Conservation (phyloP, 2,888 invertebrate genomes). For the Syrphus vitripennis region DNA sequence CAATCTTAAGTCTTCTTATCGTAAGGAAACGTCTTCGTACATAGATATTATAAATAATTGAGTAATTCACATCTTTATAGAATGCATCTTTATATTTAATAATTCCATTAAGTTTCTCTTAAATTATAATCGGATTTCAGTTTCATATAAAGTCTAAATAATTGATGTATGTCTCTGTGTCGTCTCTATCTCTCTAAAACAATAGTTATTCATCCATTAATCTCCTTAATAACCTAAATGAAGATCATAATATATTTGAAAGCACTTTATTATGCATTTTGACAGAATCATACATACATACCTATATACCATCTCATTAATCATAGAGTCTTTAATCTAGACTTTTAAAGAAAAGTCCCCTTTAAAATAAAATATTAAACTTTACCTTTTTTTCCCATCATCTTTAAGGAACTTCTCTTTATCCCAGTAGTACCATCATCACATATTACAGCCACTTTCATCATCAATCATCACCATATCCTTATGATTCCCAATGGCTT, state of each 20-base stretch:
- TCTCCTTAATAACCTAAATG: neutral
- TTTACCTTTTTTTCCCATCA: slow-evolving; percentile 3
- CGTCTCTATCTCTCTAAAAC: neutral
- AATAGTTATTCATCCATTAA: neutral
- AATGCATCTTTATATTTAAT: too few species aligned
- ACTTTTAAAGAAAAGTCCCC: neutral
- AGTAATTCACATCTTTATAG: too few species aligned
- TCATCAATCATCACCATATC: slow-evolving; percentile 54
- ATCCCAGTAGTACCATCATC: slow-evolving; percentile 30
- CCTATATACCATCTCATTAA: slow-evolving; percentile 3
- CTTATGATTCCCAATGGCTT: slow-evolving; percentile 28
- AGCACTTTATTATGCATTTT: neutral
- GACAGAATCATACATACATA: neutral
- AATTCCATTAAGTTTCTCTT: neutral
- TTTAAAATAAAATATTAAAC: neutral
- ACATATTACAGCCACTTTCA: neutral
- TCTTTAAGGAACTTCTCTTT: neutral
- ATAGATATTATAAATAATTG: too few species aligned
- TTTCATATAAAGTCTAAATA: neutral
- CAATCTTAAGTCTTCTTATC: too few species aligned
- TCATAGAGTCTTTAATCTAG: slow-evolving; percentile 19
- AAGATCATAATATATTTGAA: neutral
- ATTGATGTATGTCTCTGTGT: neutral
- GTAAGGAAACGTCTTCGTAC: too few species aligned
- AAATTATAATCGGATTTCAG: neutral